Evolutionary conservation across 2,113 vertebrate species (phyloP), one percentile per base, ranked within the genome.

Genomic region (Neotoma lepida): DNA sequence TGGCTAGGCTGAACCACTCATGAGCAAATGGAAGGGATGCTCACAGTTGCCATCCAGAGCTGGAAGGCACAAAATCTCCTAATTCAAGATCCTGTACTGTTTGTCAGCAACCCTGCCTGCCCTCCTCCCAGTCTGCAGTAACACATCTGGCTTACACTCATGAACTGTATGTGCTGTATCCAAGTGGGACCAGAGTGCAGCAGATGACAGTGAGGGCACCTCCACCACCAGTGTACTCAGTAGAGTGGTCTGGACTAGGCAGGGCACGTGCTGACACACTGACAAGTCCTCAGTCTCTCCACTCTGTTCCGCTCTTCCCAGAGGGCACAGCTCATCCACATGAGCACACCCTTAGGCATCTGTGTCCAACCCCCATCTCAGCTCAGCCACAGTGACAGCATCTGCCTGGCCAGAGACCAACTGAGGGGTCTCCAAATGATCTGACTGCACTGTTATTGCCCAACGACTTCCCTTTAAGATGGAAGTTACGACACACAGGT

Each of bases 171-270:
- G 39, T 30, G 1, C 22, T 22, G 46, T 70, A 4, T 44, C n/a
- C 20, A 4, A n/a, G 33, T 30, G 44, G 78, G 74, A 46, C 6
- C 20, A 56, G 28, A 51, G 12, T 46, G 1, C 6, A 0, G 15
- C 1, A 30, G 8, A 20, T 24, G 10, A 8, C 41, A 24, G 61
- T 0, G 0, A 4, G 10, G 44, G 58, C 18, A 13, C 7, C 24
- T 51, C 33, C 22, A 1, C 4, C 0, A 51, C 66, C 58, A 10
- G 4, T 6, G 12, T 1, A 0, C 87, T 61, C 44, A 14, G 30
- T 1, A 51, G 39, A 81, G 71, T 2, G 33, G 35, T 46, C 70
- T 5, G 54, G 26, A 44, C 61, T 9, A 13, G 2, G 20, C 41
- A 26, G 61, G 41, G 39, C 54, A 22, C n/a, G 7, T 56, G 14